phyloP scores from a whole-genome alignment of 1,140 invertebrate genomes.

The Drosophila quadrilineata region DNA sequence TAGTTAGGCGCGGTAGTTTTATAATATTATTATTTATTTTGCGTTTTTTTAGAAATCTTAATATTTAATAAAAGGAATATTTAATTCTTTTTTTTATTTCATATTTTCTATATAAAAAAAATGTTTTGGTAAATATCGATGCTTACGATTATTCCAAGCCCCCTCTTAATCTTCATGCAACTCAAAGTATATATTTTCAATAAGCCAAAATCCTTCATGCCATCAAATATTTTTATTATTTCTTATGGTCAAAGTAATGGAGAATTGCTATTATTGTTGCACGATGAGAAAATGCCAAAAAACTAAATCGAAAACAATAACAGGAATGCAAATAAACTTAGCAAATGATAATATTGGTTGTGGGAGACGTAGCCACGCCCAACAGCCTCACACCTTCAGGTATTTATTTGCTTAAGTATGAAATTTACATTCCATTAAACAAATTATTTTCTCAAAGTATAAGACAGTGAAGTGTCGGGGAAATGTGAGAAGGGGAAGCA shows the following conservation, averaged over 20 bases:
- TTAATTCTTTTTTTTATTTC: no score
- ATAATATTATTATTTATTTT: no score
- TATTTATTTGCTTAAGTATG: slow-evolving; percentile 74
- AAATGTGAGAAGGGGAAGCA: not conserved
- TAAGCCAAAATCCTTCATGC: slow-evolving; percentile 28
- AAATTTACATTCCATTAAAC: slow-evolving; percentile 79
- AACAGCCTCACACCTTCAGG: slow-evolving; percentile 41
- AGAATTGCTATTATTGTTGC: slow-evolving; percentile 38
- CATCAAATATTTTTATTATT: slow-evolving; percentile 40
- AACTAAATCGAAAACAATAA: slow-evolving; percentile 9
- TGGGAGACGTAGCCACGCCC: slow-evolving; percentile 15
- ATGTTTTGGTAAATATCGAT: not conserved
- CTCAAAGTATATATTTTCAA: no score
- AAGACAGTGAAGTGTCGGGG: not conserved
- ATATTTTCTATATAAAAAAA: not conserved
- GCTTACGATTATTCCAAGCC: no score
- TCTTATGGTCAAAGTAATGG: slow-evolving; percentile 16
- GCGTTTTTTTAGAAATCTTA: no score
- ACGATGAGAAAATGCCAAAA: not conserved
- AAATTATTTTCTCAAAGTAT: slow-evolving; percentile 73
- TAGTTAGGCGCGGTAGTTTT: no score
- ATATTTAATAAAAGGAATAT: no score
- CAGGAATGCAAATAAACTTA: slow-evolving; percentile 32
- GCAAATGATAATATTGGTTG: not conserved
- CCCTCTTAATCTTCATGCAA: no score